Evolutionary conservation across 2,797 vertebrate genomes (phyloP), one percentile per base, ranked within the genome.

Genomic region (Sparus aurata): DNA sequence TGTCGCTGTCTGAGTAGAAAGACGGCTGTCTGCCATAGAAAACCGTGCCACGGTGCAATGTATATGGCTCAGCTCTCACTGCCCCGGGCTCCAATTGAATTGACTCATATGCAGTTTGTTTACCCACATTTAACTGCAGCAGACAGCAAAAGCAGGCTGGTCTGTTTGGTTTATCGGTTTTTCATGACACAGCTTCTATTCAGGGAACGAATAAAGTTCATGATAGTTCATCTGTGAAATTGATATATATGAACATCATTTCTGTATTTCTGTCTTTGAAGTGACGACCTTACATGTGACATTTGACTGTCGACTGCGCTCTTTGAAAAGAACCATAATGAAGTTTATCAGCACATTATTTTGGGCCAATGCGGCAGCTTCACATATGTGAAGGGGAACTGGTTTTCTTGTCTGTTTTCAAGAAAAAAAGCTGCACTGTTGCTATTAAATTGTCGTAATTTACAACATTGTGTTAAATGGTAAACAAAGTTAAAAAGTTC

Each of bases 41-140:
- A 82, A 85, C 18, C 67, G 65, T 70, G 47, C 27, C 18, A 87
- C 60, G 77, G 79, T 59, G 58, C 65, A 81, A 77, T 74, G 64
- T 85, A 82, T 73, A 83, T 66, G 73, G 75, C 80, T 84, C 58
- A 57, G 81, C 71, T 83, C 72, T 75, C 69, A 77, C 46, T 62
- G 72, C 77, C 68, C 41, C 3, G 8, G 79, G 85, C 83, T 73
- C 58, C 69, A 58, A 80, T 76, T 85, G 75, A 91, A 90, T 87
- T 69, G 83, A 88, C 72, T 85, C 80, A 71, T 38, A 73, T 52
- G 62, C 20, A 34, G 66, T 79, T 79, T 89, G 67, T 91, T 91
- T 89, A 78, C 75, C 73, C 73, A 53, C 62, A 71, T 83, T 85
- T 71, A 79, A 80, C 75, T 64, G 76, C 72, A 66, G 75, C 53